A percentile compares a stretch with the other conserved stretches of the same genome.
Conservation (phyloP, 2,888 invertebrate genomes). For the Deladenus siricidicola region DNA sequence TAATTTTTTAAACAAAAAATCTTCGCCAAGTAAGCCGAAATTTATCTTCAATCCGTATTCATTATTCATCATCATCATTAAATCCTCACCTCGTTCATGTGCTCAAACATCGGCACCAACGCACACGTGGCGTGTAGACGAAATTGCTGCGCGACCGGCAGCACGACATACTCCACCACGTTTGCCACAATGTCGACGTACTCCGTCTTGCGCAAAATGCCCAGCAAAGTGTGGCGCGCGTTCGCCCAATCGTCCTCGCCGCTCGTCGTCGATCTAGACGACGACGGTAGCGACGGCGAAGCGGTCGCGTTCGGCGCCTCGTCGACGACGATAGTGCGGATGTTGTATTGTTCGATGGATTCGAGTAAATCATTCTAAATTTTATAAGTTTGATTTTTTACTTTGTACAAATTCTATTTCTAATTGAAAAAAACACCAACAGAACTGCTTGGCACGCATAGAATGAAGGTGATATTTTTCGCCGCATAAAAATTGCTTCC, state of each 20-base stretch:
- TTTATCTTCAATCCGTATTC: background rate
- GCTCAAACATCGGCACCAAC: slow-evolving; percentile 4
- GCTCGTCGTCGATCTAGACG: too few relatives aligned
- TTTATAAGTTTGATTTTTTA: too few relatives aligned
- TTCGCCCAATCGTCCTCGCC: background rate
- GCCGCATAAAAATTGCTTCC: slow-evolving; percentile 30
- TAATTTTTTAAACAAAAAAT: background rate
- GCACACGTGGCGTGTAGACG: slow-evolving; percentile 2
- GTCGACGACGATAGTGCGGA: slow-evolving; percentile 17
- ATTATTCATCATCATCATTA: background rate
- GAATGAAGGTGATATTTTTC: slow-evolving; percentile 21
- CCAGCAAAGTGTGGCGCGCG: background rate
- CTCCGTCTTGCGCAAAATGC: background rate
- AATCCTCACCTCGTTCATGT: slow-evolving; percentile 9
- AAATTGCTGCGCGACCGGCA: slow-evolving; percentile 13
- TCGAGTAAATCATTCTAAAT: slow-evolving; percentile 19
- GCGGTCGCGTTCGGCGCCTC: background rate
- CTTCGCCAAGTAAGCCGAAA: too few relatives aligned
- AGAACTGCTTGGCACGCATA: slow-evolving; percentile 22
- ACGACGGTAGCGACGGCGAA: background rate
- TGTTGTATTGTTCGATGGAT: slow-evolving; percentile 22
- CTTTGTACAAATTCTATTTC: background rate
- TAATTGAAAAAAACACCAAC: slow-evolving; percentile 7
- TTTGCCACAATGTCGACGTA: slow-evolving; percentile 21
- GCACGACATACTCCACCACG: slow-evolving; percentile 19